phyloP scores from a whole-genome alignment of 2,888 invertebrate genomes.

The Pandemis corylana region DNA sequence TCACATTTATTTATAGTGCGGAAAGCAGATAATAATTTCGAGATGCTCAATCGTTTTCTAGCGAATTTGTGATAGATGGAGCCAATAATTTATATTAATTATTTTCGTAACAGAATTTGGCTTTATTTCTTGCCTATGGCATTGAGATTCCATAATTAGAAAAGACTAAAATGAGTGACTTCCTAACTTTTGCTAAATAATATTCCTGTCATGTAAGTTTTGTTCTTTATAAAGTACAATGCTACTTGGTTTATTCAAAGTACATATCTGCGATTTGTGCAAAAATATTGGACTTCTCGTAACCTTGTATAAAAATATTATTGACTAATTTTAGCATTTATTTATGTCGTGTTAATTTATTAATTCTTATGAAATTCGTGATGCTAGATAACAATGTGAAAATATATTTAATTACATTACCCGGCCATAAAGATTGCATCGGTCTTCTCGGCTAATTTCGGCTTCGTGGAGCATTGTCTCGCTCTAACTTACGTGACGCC shows the following conservation, averaged over 20 bases:
- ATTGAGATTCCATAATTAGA: neutral
- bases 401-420: neutral
- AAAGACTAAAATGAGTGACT: neutral
- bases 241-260: neutral
- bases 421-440: too few species aligned
- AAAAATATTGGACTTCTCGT: neutral
- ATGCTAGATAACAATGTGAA: neutral
- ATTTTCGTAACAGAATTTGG: neutral
- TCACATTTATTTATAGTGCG: constrained; percentile 1
- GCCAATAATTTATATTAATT: constrained; percentile 6
- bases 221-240: neutral
- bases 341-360: neutral
- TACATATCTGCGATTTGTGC: neutral
- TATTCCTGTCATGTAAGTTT: neutral
- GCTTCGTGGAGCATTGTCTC: too few species aligned
- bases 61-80: constrained; percentile 13
- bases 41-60: constrained; percentile 5
- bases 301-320: neutral
- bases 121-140: neutral
- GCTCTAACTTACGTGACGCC: too few species aligned
- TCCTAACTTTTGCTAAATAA: neutral
- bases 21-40: neutral
- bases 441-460: too few species aligned
- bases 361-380: neutral
- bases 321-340: constrained; percentile 5